phyloP scores from a whole-genome alignment of 1,140 invertebrate species.

The Orchestia grillus region DNA sequence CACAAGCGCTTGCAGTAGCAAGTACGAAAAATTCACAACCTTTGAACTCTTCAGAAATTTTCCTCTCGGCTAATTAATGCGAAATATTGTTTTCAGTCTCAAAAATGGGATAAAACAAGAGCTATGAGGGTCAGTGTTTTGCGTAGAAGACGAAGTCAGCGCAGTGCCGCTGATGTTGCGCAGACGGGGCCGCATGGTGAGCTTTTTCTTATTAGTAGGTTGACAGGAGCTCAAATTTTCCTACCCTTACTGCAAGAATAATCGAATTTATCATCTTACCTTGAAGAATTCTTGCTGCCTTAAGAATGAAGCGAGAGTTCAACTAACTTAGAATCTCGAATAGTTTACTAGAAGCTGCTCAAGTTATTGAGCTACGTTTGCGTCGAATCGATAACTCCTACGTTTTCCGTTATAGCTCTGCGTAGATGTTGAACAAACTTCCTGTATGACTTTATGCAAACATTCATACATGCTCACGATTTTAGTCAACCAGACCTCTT shows the following conservation, averaged over 20 bases:
- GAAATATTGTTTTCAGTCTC: neutral
- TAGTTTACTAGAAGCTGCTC: neutral
- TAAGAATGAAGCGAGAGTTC: neutral
- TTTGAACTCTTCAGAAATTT: neutral
- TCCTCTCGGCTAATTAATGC: neutral
- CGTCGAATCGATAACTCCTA: neutral
- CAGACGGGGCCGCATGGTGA: too few relatives aligned
- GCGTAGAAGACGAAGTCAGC: neutral
- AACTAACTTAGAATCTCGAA: neutral
- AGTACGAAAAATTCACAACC: neutral
- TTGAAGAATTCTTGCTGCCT: neutral
- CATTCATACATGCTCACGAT: neutral
- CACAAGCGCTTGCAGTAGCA: neutral
- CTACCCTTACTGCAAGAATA: neutral
- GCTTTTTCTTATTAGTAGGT: too few relatives aligned
- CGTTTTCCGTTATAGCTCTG: neutral
- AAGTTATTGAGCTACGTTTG: neutral
- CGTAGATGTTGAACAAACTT: neutral
- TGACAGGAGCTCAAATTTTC: too few relatives aligned
- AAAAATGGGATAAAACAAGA: neutral
- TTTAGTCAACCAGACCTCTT: neutral
- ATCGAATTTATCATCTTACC: neutral
- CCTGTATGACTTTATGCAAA: neutral
- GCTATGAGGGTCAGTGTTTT: neutral
- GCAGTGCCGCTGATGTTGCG: too few relatives aligned